Evolutionary conservation across 64 coral and sea anemone genomes (phyloP), one percentile per base, ranked within the genome.

Genomic region (Actinia tenebrosa): DNA sequence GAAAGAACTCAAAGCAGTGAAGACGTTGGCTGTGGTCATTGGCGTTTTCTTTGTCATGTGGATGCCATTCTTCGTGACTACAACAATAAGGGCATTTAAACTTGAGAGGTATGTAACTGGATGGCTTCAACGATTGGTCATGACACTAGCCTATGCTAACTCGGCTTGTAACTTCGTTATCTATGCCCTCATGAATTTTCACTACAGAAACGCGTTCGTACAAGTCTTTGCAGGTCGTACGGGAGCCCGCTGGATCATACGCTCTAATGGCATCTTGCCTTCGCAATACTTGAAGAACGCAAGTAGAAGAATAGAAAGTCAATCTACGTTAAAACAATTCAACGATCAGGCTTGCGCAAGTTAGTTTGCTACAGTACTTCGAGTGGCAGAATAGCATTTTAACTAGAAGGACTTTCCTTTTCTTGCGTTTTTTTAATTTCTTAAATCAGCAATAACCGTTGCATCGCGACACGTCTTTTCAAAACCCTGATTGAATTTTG

Each of bases 31-130:
- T 20, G 94, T 93, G 63, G 94, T 95, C 10, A 92, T 95, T 11
- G 94, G 94, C 10, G 88, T 95, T 17, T 95, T 95, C 56, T 95
- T 95, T 61, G 37, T 95, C 10, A 96, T 93, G 91, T 96, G 94
- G 94, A 78, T 93, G 84, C 94, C 94, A 5, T 96, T 87, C 23
- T 96, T 96, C 46, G 80, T 93, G 17, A 93, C 83, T 10, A 95
- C 94, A 69, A 89, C 91, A 1, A 88, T 90, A 4, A 84, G 94
- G 22, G 94, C 91, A 43, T 96, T 96, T 10, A 77, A 56, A 63
- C 26, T 54, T 3, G 87, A 93, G 20, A 53, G 52, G 0, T 53
- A 54, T 7, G 84, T 96, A 16, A 75, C 84, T 16, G 78, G 85
- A 1, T 89, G 80, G 3, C 22, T 89, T 17, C 94, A 93, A 3